Evolutionary conservation across 1,140 invertebrate genomes (phyloP).

Genomic region (Venturia canescens): DNA sequence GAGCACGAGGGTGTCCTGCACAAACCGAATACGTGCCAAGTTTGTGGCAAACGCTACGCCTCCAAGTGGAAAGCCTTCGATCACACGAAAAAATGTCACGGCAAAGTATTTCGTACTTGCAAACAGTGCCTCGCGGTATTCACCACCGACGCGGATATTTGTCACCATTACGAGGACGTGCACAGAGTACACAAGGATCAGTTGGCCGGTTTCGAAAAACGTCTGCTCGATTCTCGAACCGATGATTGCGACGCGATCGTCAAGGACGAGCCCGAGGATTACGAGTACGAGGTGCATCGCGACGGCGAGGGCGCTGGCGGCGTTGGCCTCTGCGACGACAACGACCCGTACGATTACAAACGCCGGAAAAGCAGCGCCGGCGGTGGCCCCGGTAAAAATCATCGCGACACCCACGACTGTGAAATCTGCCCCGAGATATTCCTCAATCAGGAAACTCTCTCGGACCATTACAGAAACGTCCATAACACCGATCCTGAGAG

Average conservation of each 20-base stretch:
- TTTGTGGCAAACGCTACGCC: constrained; percentile 81
- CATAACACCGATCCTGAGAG: constrained; percentile 70
- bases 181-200: constrained; percentile 74
- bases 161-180: constrained; percentile 74
- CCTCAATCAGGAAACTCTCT: constrained; percentile 66
- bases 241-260: constrained; percentile 62
- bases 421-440: constrained; percentile 75
- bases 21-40: constrained; percentile 78
- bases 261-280: constrained; percentile 73
- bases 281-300: constrained; percentile 66
- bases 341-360: constrained; percentile 49
- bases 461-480: constrained; percentile 70
- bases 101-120: constrained; percentile 79
- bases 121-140: constrained; percentile 80
- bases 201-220: constrained; percentile 69
- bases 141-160: constrained; percentile 75
- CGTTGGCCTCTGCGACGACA: constrained; percentile 49
- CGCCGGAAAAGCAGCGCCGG: constrained; percentile 34
- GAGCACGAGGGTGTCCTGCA: constrained; percentile 76
- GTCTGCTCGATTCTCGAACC: constrained; percentile 64
- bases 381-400: constrained; percentile 57
- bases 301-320: too few species aligned
- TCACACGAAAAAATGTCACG: constrained; percentile 81
- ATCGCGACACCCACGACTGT: constrained; percentile 69
- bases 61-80: constrained; percentile 81